Evolutionary conservation across 2,797 vertebrate genomes (phyloP).

Genomic region (Poecilia gillii): DNA sequence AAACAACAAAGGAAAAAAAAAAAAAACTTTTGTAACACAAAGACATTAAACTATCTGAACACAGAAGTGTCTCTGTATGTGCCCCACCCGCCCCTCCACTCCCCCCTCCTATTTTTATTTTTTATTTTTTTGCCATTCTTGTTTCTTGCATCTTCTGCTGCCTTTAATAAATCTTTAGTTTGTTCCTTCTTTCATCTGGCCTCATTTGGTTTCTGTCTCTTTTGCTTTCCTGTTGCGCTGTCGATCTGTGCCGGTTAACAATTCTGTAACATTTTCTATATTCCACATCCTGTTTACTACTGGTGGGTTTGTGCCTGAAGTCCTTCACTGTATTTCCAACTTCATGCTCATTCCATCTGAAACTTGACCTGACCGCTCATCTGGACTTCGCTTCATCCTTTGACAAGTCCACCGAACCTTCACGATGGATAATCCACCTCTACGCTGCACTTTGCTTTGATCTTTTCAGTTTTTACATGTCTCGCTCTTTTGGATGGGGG

Average conservation of each 20-base stretch:
- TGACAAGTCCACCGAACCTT: not conserved
- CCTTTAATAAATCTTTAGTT: slow-evolving; percentile 86
- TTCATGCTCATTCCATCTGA: slow-evolving; percentile 63
- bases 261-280: slow-evolving; percentile 67
- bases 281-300: slow-evolving; percentile 66
- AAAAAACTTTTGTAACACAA: slow-evolving; percentile 79
- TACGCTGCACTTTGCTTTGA: slow-evolving; percentile 33
- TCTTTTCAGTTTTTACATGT: slow-evolving; percentile 32
- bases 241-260: slow-evolving; percentile 66
- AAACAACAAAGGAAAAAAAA: slow-evolving; percentile 39
- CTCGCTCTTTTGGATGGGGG: not conserved
- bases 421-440: slow-evolving; percentile 38
- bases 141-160: slow-evolving; percentile 71
- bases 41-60: slow-evolving; percentile 83
- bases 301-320: slow-evolving; percentile 35
- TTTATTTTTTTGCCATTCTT: slow-evolving; percentile 46
- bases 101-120: not conserved
- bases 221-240: slow-evolving; percentile 58
- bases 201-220: slow-evolving; percentile 77
- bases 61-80: slow-evolving; percentile 74
- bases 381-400: slow-evolving; percentile 5
- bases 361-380: slow-evolving; percentile 46
- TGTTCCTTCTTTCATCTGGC: slow-evolving; percentile 77
- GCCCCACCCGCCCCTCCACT: slow-evolving; percentile 42
- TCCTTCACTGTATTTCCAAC: slow-evolving; percentile 57